Evolutionary conservation across 2,797 vertebrate species (phyloP).

Genomic region (Aphelocoma californica): DNA sequence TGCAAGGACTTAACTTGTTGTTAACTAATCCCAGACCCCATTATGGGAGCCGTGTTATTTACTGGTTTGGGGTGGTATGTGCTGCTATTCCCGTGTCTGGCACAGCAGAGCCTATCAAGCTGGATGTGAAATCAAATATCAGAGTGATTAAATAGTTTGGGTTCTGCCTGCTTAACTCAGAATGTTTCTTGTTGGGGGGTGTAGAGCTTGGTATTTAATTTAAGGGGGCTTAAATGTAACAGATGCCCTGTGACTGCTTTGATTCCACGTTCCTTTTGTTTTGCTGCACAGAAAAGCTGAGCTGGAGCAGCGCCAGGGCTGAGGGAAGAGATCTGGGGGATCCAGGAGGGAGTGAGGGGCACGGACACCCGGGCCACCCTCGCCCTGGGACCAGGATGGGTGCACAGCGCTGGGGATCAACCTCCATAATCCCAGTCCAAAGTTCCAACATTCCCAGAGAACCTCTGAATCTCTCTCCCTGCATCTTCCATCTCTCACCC

Average conservation of each 20-base stretch:
- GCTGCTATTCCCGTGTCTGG: background rate
- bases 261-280: background rate
- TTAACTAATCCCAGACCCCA: conserved; percentile 47
- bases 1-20: conserved; percentile 41
- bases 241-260: background rate
- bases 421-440: background rate
- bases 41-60: background rate
- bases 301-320: background rate
- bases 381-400: fast-evolving
- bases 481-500: background rate
- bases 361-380: background rate
- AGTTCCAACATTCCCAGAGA: background rate
- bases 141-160: background rate
- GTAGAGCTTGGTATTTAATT: background rate
- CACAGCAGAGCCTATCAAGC: background rate
- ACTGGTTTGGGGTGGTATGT: conserved; percentile 29
- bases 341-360: background rate
- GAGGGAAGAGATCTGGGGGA: background rate
- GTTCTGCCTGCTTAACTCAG: background rate
- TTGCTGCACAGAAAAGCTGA: background rate
- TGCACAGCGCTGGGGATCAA: background rate
- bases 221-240: conserved; percentile 8
- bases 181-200: background rate
- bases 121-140: conserved; percentile 15
- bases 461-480: background rate